These are phyloP conservation scores for Thereva unica DNA, from an alignment of 2,888 invertebrate genomes.

Conservation along the genomic window DNA sequence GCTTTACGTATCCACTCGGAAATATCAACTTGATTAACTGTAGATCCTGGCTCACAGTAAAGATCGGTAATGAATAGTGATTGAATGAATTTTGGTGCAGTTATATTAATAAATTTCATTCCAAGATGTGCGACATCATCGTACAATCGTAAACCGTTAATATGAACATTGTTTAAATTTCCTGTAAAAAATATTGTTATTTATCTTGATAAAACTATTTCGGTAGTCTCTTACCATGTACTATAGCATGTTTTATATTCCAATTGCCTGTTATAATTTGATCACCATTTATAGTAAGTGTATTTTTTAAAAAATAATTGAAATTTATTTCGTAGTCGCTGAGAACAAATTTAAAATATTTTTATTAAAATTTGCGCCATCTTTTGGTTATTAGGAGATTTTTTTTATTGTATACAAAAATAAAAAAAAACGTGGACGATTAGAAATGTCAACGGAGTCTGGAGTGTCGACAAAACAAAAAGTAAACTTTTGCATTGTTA, in stretches of 20 bases:
- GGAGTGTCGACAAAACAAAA: too few species aligned
- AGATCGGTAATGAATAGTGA: slow-evolving; percentile 56
- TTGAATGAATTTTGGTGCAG: slow-evolving; percentile 56
- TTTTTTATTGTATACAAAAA: background rate
- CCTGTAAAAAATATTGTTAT: slow-evolving; percentile 46
- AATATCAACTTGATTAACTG: slow-evolving; percentile 59
- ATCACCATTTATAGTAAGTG: slow-evolving; percentile 55
- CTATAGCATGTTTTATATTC: slow-evolving; percentile 46
- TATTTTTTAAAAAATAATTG: slow-evolving; percentile 55
- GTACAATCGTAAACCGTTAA: slow-evolving; percentile 61
- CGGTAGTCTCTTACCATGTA: slow-evolving; percentile 43
- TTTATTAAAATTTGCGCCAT: background rate
- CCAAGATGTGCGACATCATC: slow-evolving; percentile 61
- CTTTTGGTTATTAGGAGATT: background rate
- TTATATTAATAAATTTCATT: slow-evolving; percentile 54
- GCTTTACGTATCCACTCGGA: slow-evolving; percentile 59
- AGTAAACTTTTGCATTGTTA: too few species aligned
- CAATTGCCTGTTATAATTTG: slow-evolving; percentile 57
- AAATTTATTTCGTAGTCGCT: slow-evolving; percentile 52
- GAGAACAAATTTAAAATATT: slow-evolving; percentile 25
- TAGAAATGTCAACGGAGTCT: too few species aligned
- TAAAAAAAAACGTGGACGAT: too few species aligned
- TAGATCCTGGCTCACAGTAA: slow-evolving; percentile 47
- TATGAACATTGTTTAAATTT: slow-evolving; percentile 50
- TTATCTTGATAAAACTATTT: background rate